Conservation (phyloP, 2,113 vertebrate species). For the Thunnus thynnus region DNA sequence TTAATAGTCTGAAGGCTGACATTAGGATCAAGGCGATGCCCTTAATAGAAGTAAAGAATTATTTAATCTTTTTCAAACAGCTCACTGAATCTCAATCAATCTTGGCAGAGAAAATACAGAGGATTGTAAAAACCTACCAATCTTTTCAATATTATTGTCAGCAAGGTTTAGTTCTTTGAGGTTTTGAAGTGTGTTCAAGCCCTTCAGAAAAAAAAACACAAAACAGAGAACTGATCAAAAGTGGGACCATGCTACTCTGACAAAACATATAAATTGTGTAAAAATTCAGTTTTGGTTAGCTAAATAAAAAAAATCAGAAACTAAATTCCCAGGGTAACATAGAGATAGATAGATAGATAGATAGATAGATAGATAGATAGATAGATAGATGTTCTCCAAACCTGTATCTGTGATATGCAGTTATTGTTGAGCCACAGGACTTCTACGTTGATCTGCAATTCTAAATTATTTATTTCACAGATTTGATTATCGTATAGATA, state of each 20-base stretch:
- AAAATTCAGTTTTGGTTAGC: background rate
- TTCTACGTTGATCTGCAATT: conserved; percentile 79
- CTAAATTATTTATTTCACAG: conserved; percentile 84
- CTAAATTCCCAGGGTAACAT: too few species aligned
- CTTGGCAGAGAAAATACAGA: conserved; percentile 2
- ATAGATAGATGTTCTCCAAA: conserved; percentile 29
- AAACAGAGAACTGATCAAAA: background rate
- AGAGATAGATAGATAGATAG: conserved; percentile 16
- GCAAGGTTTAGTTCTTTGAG: conserved; percentile 90
- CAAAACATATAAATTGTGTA: background rate
- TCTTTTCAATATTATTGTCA: conserved; percentile 86
- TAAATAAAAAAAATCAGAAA: background rate
- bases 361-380: background rate
- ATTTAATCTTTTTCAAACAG: conserved; percentile 24
- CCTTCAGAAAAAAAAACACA: conserved; percentile 73
- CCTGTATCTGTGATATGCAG: conserved; percentile 85
- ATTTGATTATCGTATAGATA: conserved; percentile 90
- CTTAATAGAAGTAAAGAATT: conserved; percentile 74
- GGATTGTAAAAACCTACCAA: conserved; percentile 80
- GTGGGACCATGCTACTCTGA: background rate
- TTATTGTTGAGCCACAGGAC: conserved; percentile 90
- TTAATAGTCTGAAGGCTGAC: conserved; percentile 88
- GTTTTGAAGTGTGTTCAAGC: conserved; percentile 84
- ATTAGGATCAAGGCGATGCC: conserved; percentile 87
- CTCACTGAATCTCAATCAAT: conserved; percentile 35